Evolutionary conservation across 2,888 invertebrate genomes (phyloP), one percentile per base, ranked within the genome.

Genomic region (Gymnocheta viridis): DNA sequence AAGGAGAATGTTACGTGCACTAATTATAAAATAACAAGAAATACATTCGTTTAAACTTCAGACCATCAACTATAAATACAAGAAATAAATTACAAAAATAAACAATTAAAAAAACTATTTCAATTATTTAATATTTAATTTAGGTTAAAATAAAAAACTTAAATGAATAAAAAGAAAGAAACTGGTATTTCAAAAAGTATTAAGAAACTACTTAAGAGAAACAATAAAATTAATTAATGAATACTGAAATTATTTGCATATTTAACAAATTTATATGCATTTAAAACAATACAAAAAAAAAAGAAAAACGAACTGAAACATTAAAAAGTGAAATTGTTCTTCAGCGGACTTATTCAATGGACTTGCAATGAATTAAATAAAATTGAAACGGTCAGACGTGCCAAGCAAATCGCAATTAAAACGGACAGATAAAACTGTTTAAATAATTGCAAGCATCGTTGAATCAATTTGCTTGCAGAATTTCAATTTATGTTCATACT

Each of bases 241-340:
- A 38, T 27, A 9, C 12, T 12, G 1, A 19, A 38, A 41, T 19
- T 14, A 29, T 64, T 64, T 64, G 51, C 51, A 64, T 62, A 41
- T 29, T 38, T 3, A 49, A 62, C 1, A 38, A 49, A 62, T 27
- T 41, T 4, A 41, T 14, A 32, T 27, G 41, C 27, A 62, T 17
- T n/a, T 51, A 27, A 51, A 27, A 49, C 35, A 12, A 73, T 44
- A 32, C 4, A 47, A n/a, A 32, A 19, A 58, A 6, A 19, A 7
- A 56, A 58, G 2, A 38, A 24, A 19, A 41, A 41, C 17, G 22
- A 24, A 47, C 12, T 44, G 3, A 58, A 24, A 10, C 32, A 27
- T 72, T 58, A 14, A n/a, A 62, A 73, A 49, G 49, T 49, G 60
- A 51, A 73, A 62, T 62, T 62, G 5, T 2, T 49, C n/a, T n/a